Evolutionary conservation across 2,888 invertebrate genomes (phyloP), one percentile per base, ranked within the genome.

Genomic region (Ennomos erosarius): DNA sequence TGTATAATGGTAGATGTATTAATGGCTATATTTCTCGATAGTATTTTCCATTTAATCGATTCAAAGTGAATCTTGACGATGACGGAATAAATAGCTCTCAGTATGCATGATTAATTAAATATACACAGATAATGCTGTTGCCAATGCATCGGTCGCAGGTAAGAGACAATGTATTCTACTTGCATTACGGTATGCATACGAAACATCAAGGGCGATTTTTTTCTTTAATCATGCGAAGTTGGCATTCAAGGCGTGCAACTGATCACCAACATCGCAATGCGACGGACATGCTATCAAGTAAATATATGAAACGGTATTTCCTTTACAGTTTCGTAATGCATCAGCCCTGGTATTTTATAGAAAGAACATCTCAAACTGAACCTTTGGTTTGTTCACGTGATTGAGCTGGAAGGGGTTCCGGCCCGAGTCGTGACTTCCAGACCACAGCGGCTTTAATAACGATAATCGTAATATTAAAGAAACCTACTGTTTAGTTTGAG

Each of bases 191-290:
- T 43, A 35, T 40, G 55, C 54, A 60, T 57, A 65, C 52, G 56
- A 53, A 65, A 48, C 44, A 35, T 51, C 66, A 65, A 67, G 64
- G 67, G 63, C 58, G 42, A 61, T 59, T 67, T 67, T 69, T 67
- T 67, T 47, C 55, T 48, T 35, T 45, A 56, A 54, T 47, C 45
- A 39, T 63, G 47, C 59, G 57, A 66, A 54, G 64, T 76, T 73
- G 74, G 75, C 73, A 84, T 83, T 74, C 78, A 61, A 68, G 68
- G 68, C 74, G 70, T 68, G 64, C 70, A 67, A 6, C 65, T 58
- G 64, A 62, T 65, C 62, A 67, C 63, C 63, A 65, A 60, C 65
- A 68, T 70, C 64, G 66, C 67, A 62, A 68, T 69, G 62, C 64
- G 67, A 69, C 65, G 62, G 62, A 59, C 46, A 44, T 56, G 60